phyloP scores from a whole-genome alignment of 2,113 vertebrate species.

The Channa argus region DNA sequence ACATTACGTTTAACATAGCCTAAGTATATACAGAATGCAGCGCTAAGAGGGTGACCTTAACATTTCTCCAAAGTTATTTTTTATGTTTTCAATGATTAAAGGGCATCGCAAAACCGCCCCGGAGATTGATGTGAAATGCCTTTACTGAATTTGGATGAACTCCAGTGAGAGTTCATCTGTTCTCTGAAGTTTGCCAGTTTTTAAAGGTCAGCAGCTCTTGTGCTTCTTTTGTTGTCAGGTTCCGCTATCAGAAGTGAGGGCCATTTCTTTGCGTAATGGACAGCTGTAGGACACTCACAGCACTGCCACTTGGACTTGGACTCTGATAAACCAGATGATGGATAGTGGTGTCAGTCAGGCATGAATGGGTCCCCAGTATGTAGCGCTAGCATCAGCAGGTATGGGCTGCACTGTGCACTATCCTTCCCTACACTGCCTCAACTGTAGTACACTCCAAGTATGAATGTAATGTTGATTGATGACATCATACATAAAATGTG shows the following conservation, averaged over 20 bases:
- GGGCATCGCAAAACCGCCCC: conserved; percentile 12
- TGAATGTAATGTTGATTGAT: neutral
- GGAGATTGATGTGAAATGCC: conserved; percentile 32
- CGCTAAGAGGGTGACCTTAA: neutral
- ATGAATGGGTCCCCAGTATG: conserved; percentile 40
- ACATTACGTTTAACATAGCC: neutral
- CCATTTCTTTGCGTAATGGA: conserved; percentile 61
- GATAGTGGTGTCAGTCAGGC: conserved; percentile 64
- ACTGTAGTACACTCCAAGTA: neutral
- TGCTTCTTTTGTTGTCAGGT: conserved; percentile 10
- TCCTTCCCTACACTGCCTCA: neutral
- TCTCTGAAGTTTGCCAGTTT: conserved; percentile 41
- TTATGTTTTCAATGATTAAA: conserved; percentile 34
- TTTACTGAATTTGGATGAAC: conserved; percentile 32
- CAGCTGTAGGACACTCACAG: conserved; percentile 57
- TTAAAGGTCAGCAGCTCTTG: conserved; percentile 56
- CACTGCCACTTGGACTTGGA: conserved; percentile 46
- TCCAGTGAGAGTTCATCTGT: conserved; percentile 45
- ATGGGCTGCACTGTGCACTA: neutral
- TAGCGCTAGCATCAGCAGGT: conserved; percentile 31
- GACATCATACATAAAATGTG: neutral
- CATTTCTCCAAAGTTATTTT: conserved; percentile 1
- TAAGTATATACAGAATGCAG: no score
- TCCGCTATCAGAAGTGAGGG: conserved; percentile 21
- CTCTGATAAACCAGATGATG: conserved; percentile 64